A percentile compares a stretch with the other conserved stretches of the same genome.
These are phyloP conservation scores for Apolygus lucorum DNA, from an alignment of 1,140 invertebrate species.

Conservation along the genomic window DNA sequence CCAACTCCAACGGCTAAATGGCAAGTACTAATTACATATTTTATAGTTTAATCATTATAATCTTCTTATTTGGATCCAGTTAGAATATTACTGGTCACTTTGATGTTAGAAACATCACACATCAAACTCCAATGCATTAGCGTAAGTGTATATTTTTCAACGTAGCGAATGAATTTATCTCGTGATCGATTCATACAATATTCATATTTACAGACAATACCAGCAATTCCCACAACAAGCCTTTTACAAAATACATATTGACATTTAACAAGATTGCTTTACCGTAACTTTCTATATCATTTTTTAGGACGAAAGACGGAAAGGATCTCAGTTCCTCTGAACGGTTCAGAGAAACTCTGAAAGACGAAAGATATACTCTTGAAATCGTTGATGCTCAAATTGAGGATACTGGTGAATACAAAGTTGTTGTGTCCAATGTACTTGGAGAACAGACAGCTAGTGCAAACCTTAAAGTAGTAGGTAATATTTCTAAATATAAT, in stretches of 20 bases:
- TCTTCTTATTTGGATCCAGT: too few relatives aligned
- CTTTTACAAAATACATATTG: too few relatives aligned
- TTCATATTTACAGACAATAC: too few relatives aligned
- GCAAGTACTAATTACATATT: slow-evolving; percentile 38
- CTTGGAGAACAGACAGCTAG: slow-evolving; percentile 61
- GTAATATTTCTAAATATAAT: slow-evolving; percentile 44
- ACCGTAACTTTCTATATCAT: too few relatives aligned
- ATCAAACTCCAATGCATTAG: too few relatives aligned
- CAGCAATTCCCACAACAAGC: too few relatives aligned
- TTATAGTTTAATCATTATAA: background rate
- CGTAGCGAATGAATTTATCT: too few relatives aligned
- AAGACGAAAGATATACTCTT: slow-evolving; percentile 63
- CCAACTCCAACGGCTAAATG: slow-evolving; percentile 69
- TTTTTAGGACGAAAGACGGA: slow-evolving; percentile 50
- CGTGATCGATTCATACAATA: too few relatives aligned
- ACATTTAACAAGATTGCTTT: too few relatives aligned
- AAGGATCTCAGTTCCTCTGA: slow-evolving; percentile 50
- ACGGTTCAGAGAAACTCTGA: slow-evolving; percentile 52
- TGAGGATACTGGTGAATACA: slow-evolving; percentile 66
- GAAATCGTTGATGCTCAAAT: slow-evolving; percentile 55
- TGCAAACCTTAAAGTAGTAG: slow-evolving; percentile 58
- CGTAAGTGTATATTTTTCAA: too few relatives aligned
- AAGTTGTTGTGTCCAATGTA: slow-evolving; percentile 63
- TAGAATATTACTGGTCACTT: too few relatives aligned
- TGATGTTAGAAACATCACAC: too few relatives aligned